These are phyloP conservation scores for Leptinotarsa texana DNA, from an alignment of 1,140 invertebrate species.

Conservation along the genomic window DNA sequence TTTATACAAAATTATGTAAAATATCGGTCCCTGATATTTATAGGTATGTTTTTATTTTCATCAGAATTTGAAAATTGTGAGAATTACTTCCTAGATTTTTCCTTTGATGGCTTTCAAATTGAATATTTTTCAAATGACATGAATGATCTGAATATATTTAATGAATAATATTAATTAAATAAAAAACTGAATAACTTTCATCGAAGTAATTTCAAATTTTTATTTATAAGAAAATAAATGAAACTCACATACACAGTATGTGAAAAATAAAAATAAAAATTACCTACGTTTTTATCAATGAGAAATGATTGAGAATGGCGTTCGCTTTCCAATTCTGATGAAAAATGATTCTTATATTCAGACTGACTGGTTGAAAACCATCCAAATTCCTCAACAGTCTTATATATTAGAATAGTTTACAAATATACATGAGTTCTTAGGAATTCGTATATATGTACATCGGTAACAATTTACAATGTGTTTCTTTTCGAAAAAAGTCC, in stretches of 20 bases:
- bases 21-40: constrained; percentile 51
- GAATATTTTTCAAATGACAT: not conserved
- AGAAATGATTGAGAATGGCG: not conserved
- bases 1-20: constrained; percentile 54
- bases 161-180: no score
- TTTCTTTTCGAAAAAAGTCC: constrained; percentile 27
- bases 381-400: constrained; percentile 47
- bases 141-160: not conserved
- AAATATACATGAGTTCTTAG: constrained; percentile 46
- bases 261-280: constrained; percentile 26
- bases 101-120: not conserved
- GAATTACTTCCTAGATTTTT: not conserved
- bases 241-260: constrained; percentile 40
- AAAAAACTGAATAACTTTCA: no score
- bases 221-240: constrained; percentile 28
- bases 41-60: constrained; percentile 37
- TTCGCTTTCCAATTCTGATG: constrained; percentile 26
- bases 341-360: constrained; percentile 22
- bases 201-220: constrained; percentile 10
- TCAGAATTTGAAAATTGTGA: constrained; percentile 17
- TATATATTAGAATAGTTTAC: constrained; percentile 49
- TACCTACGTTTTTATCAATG: not conserved
- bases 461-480: constrained; percentile 43
- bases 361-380: constrained; percentile 28
- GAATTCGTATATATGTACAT: constrained; percentile 39